phyloP scores from a whole-genome alignment of 2,888 invertebrate genomes.

The Mystacides longicornis region DNA sequence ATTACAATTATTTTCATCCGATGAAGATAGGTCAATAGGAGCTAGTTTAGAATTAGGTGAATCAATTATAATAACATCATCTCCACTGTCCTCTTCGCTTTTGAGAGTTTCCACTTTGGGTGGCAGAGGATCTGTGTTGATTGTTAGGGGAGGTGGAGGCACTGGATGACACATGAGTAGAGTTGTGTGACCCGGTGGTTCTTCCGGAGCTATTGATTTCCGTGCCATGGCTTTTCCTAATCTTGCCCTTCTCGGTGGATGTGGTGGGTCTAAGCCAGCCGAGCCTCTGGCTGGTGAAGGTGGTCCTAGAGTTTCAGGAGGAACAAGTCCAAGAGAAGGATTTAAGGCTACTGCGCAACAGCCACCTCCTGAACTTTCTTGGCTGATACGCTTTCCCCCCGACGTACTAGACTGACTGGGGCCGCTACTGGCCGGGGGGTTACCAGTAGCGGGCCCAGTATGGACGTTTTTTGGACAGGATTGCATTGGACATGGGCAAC shows the following conservation, averaged over 20 bases:
- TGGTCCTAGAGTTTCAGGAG: constrained; percentile 47
- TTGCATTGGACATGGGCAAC: constrained; percentile 84
- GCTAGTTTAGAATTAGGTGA: constrained; percentile 26
- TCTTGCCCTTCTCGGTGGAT: constrained; percentile 50
- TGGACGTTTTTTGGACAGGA: constrained; percentile 97
- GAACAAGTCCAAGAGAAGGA: constrained; percentile 27
- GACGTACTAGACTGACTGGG: constrained; percentile 39
- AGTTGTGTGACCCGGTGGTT: constrained; percentile 47
- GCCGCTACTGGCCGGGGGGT: constrained; percentile 69
- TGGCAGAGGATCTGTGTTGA: constrained; percentile 27
- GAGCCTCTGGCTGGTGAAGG: constrained; percentile 64
- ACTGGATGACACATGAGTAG: constrained; percentile 41
- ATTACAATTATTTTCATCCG: constrained; percentile 34
- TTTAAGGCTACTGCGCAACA: constrained; percentile 22
- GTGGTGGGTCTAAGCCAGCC: constrained; percentile 57
- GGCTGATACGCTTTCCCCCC: constrained; percentile 38
- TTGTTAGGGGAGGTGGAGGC: constrained; percentile 29
- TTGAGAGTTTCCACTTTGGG: constrained; percentile 39
- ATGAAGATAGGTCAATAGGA: constrained; percentile 46
- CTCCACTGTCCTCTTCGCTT: constrained; percentile 39
- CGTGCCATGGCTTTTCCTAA: constrained; percentile 63
- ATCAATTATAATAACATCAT: constrained; percentile 24
- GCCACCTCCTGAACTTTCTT: constrained; percentile 37
- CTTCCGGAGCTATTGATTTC: constrained; percentile 50
- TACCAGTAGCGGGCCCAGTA: constrained; percentile 98